Percentiles rank a stretch among this genome's conserved stretches.
Conservation (phyloP, 2,797 vertebrate species). For the Caiman crocodilus region DNA sequence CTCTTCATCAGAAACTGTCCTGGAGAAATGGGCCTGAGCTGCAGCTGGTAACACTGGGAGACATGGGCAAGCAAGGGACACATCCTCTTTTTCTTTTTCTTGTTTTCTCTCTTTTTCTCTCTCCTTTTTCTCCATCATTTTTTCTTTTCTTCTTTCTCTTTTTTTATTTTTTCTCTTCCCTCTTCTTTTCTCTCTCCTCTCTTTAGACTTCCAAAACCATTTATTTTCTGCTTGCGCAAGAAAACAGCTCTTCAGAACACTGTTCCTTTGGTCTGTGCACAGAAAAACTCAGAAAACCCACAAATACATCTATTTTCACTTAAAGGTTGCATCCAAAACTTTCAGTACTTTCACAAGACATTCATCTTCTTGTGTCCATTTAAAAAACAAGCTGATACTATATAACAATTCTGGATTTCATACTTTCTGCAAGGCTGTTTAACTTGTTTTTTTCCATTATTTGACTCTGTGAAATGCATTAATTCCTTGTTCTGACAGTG, state of each 20-base stretch:
- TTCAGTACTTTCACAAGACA: background rate
- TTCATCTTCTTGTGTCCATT: background rate
- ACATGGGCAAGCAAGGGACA: too few relatives aligned
- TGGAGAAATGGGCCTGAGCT: too few relatives aligned
- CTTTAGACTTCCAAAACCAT: slow-evolving; percentile 25
- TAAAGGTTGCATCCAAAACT: background rate
- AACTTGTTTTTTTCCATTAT: background rate
- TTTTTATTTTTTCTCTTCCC: background rate
- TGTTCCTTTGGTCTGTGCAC: background rate
- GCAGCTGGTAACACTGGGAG: too few relatives aligned
- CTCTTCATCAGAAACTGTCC: too few relatives aligned
- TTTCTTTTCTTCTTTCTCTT: background rate
- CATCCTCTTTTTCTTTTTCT: too few relatives aligned
- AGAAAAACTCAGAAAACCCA: background rate
- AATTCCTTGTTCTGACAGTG: too few relatives aligned
- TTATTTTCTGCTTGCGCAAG: background rate
- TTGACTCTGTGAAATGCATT: background rate
- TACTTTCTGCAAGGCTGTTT: background rate
- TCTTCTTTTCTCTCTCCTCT: background rate
- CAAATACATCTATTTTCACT: background rate
- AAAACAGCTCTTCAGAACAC: slow-evolving; percentile 19
- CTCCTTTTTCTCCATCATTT: background rate
- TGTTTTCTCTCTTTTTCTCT: background rate
- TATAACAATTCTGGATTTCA: background rate
- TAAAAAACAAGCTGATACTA: background rate